These are phyloP conservation scores for Aethina tumida DNA, from an alignment of 1,140 invertebrate genomes.

Conservation along the genomic window DNA sequence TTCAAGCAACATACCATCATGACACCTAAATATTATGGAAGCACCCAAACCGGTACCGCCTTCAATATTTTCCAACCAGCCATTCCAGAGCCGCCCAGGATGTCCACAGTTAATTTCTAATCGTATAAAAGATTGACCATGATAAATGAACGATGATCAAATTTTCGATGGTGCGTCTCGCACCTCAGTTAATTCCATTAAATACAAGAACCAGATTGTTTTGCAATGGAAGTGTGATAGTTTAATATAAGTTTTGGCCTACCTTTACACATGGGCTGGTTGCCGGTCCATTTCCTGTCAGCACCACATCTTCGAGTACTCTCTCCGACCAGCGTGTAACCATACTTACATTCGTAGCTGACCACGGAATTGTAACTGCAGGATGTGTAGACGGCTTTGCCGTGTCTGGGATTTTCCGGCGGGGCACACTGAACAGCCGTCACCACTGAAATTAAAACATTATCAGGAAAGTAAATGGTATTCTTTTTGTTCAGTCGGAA, in stretches of 20 bases:
- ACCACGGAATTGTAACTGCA: constrained; percentile 89
- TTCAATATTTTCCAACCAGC: constrained; percentile 90
- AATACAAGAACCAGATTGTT: no score
- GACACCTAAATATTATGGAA: constrained; percentile 88
- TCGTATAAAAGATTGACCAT: constrained; percentile 18
- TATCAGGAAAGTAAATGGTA: no score
- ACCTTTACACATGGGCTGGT: constrained; percentile 80
- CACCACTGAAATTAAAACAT: constrained; percentile 46
- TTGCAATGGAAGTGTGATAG: constrained; percentile 1
- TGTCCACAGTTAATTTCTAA: constrained; percentile 90
- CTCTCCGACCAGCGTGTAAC: constrained; percentile 81
- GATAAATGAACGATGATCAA: constrained; percentile 12
- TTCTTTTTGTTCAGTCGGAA: no score
- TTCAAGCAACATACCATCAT: constrained; percentile 84
- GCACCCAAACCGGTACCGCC: constrained; percentile 80
- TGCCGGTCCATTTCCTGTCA: constrained; percentile 85
- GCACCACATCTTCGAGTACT: constrained; percentile 79
- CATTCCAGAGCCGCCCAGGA: constrained; percentile 84
- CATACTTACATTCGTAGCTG: constrained; percentile 87
- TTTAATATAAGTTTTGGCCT: constrained; percentile 34
- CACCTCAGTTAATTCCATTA: no score
- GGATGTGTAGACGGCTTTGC: constrained; percentile 84
- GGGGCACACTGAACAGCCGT: constrained; percentile 82
- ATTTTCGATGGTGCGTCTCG: no score
- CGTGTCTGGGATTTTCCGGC: constrained; percentile 81